phyloP scores from a whole-genome alignment of 2,113 vertebrate species.

The Prionailurus viverrinus region DNA sequence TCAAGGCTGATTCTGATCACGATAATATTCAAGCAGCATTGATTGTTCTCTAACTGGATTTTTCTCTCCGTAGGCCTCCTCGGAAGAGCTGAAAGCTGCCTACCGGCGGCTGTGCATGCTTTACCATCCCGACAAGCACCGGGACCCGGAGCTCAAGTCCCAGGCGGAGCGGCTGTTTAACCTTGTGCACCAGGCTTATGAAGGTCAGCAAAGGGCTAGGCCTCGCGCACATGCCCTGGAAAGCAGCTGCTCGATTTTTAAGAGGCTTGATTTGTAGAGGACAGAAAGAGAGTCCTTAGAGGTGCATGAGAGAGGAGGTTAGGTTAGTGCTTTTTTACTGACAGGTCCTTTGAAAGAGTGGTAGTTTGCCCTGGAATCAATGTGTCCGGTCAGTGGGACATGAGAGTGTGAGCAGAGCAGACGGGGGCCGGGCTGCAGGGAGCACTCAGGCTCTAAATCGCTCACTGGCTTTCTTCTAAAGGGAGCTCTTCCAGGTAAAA shows the following conservation, averaged over 20 bases:
- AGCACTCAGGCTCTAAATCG: background rate
- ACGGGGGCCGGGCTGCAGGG: background rate
- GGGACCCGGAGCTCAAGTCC: slow-evolving; percentile 95
- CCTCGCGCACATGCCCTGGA: background rate
- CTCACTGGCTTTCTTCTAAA: background rate
- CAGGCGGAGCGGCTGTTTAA: slow-evolving; percentile 98
- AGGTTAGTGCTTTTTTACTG: slow-evolving; percentile 56
- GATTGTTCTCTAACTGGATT: slow-evolving; percentile 36
- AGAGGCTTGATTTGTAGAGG: slow-evolving; percentile 67
- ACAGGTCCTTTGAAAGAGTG: slow-evolving; percentile 63
- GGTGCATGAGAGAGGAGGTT: slow-evolving; percentile 51
- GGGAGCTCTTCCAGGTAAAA: background rate
- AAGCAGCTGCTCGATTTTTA: slow-evolving; percentile 64
- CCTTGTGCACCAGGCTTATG: slow-evolving; percentile 97
- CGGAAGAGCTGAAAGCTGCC: slow-evolving; percentile 96
- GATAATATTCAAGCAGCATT: background rate
- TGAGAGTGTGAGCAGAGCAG: background rate
- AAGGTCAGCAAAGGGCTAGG: slow-evolving; percentile 90
- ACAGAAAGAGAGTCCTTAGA: slow-evolving; percentile 8
- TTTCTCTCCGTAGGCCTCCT: slow-evolving; percentile 91
- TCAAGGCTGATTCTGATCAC: slow-evolving; percentile 35
- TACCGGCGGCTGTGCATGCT: slow-evolving; percentile 98
- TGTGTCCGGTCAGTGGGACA: slow-evolving; percentile 65
- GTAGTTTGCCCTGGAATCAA: slow-evolving; percentile 77
- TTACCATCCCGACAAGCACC: slow-evolving; percentile 99